Evolutionary conservation across 2,888 invertebrate genomes (phyloP).

Genomic region (Ommatoiulus sabulosus): DNA sequence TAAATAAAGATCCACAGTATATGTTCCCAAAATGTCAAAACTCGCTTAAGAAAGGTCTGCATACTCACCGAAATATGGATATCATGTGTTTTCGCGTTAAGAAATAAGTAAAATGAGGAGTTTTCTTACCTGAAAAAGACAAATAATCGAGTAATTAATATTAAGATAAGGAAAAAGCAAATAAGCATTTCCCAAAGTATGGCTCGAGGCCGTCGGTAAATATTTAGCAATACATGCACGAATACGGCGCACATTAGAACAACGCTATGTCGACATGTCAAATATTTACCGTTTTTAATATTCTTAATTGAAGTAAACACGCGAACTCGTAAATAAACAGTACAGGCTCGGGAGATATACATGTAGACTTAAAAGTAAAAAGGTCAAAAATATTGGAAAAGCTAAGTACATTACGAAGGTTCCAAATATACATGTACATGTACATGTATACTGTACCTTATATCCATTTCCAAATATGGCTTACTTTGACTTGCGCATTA

Average conservation of each 20-base stretch:
- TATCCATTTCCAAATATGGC: neutral
- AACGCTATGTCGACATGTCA: neutral
- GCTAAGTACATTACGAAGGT: too few relatives aligned
- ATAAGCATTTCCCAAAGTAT: neutral
- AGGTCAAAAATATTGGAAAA: neutral
- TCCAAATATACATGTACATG: too few relatives aligned
- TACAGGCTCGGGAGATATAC: too few relatives aligned
- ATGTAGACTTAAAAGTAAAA: neutral
- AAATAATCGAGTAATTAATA: neutral
- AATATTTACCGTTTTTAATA: neutral
- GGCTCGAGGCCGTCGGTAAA: neutral
- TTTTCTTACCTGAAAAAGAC: neutral
- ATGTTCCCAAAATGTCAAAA: too few relatives aligned
- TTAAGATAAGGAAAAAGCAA: constrained; percentile 9
- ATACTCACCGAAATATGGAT: neutral
- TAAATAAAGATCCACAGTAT: too few relatives aligned
- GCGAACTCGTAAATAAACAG: neutral
- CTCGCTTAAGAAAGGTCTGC: neutral
- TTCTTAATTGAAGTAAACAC: neutral
- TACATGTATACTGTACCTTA: neutral
- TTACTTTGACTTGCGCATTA: too few relatives aligned
- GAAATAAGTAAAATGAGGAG: neutral
- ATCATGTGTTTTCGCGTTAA: neutral
- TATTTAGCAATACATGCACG: neutral
- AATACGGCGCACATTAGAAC: neutral